A percentile compares a stretch with the other conserved stretches of the same genome.
Evolutionary conservation across 1,140 invertebrate genomes (phyloP).

Genomic region (Helicoverpa armigera): DNA sequence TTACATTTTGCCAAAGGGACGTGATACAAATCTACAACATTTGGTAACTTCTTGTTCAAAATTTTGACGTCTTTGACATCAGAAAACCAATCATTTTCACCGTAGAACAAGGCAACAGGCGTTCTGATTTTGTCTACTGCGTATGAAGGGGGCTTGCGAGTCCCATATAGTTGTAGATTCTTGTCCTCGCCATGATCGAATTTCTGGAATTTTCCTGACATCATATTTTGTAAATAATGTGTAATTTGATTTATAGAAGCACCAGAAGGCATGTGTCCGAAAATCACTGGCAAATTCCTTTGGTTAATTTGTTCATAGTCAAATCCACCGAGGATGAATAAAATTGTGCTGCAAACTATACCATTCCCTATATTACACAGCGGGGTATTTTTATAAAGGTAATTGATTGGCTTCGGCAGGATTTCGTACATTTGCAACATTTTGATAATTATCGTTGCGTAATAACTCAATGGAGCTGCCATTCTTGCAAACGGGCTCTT

Average conservation of each 20-base stretch:
- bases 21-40: constrained; percentile 72
- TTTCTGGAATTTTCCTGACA: constrained; percentile 87
- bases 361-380: constrained; percentile 20
- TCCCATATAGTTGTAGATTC: constrained; percentile 54
- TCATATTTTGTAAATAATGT: constrained; percentile 90
- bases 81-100: constrained; percentile 87
- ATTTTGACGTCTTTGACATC: constrained; percentile 75
- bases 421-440: constrained; percentile 9
- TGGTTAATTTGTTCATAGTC: constrained; percentile 86
- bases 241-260: constrained; percentile 91
- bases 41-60: constrained; percentile 72
- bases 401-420: background rate
- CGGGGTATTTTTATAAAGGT: background rate
- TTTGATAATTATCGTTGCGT: background rate
- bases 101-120: constrained; percentile 89
- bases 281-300: constrained; percentile 90
- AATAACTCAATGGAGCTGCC: constrained; percentile 13
- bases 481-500: constrained; percentile 82
- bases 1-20: constrained; percentile 77
- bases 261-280: constrained; percentile 92
- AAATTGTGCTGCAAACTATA: constrained; percentile 86
- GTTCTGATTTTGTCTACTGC: constrained; percentile 86
- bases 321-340: constrained; percentile 88
- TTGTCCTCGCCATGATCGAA: constrained; percentile 87
- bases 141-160: constrained; percentile 87